These are phyloP conservation scores for Phyllopteryx taeniolatus DNA, from an alignment of 2,113 vertebrate genomes.

Conservation along the genomic window DNA sequence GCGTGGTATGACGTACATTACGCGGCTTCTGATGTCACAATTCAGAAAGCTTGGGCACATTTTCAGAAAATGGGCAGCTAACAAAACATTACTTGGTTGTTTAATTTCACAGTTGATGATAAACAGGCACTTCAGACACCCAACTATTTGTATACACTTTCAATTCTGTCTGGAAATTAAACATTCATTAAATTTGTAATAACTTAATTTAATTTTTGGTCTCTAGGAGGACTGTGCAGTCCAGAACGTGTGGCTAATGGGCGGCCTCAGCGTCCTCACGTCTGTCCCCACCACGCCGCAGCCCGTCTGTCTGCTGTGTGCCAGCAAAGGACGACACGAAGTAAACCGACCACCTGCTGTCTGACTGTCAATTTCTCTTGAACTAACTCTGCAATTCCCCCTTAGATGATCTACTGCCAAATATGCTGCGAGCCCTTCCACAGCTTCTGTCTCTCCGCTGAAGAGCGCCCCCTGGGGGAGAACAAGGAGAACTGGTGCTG, in stretches of 20 bases:
- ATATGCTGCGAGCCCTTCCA: constrained; percentile 94
- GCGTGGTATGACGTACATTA: no score
- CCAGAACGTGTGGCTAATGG: constrained; percentile 91
- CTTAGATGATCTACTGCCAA: constrained; percentile 86
- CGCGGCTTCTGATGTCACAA: no score
- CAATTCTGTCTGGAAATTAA: not conserved
- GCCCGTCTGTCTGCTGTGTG: constrained; percentile 85
- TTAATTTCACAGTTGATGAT: no score
- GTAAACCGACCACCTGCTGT: constrained; percentile 45
- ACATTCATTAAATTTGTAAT: not conserved
- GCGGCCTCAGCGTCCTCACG: constrained; percentile 85
- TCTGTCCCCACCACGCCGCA: constrained; percentile 80
- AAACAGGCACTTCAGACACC: not conserved
- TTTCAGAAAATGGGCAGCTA: no score
- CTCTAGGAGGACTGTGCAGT: constrained; percentile 86
- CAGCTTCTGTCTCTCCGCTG: constrained; percentile 81
- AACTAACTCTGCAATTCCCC: not conserved
- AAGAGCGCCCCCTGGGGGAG: constrained; percentile 77
- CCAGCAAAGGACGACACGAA: constrained; percentile 86
- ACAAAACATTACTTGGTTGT: no score
- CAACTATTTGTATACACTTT: not conserved
- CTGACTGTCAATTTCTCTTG: no score
- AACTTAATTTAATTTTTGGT: not conserved
- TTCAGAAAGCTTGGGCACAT: no score
- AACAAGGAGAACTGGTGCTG: constrained; percentile 90